phyloP scores from a whole-genome alignment of 35 echinoderm and acorn worm species.

The Eucidaris tribuloides region DNA sequence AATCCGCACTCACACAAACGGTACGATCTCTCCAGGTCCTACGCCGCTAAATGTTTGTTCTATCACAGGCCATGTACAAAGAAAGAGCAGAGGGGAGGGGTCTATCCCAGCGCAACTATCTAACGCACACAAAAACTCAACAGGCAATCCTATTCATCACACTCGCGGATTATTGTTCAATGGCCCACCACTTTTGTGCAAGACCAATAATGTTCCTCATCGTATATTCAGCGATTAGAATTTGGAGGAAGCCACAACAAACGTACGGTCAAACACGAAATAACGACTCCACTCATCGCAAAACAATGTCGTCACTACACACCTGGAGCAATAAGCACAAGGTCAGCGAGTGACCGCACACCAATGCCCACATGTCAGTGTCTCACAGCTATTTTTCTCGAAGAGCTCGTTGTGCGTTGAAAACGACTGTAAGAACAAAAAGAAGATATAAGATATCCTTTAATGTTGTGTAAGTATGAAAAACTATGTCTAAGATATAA shows the following conservation, averaged over 20 bases:
- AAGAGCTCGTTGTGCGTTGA: slow-evolving; percentile 96
- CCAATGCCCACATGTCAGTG: neutral
- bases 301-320: neutral
- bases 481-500: too few relatives aligned
- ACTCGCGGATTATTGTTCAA: too few relatives aligned
- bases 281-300: neutral
- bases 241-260: neutral
- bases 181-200: too few relatives aligned
- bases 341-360: neutral
- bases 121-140: too few relatives aligned
- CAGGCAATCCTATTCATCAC: too few relatives aligned
- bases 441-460: slow-evolving; percentile 14
- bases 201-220: neutral
- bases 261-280: neutral
- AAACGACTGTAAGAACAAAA: slow-evolving; percentile 70
- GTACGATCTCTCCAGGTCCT: too few relatives aligned
- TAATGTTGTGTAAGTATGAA: too few relatives aligned
- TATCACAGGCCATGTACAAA: too few relatives aligned
- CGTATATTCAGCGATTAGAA: neutral
- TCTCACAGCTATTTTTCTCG: slow-evolving; percentile 91
- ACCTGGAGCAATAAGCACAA: neutral
- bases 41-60: too few relatives aligned
- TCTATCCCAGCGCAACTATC: too few relatives aligned
- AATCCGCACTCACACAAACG: too few relatives aligned
- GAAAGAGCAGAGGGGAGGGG: too few relatives aligned